Base-by-base conservation (phyloP, 2,113 vertebrate species). In the Cyprinodon variegatus region DNA sequence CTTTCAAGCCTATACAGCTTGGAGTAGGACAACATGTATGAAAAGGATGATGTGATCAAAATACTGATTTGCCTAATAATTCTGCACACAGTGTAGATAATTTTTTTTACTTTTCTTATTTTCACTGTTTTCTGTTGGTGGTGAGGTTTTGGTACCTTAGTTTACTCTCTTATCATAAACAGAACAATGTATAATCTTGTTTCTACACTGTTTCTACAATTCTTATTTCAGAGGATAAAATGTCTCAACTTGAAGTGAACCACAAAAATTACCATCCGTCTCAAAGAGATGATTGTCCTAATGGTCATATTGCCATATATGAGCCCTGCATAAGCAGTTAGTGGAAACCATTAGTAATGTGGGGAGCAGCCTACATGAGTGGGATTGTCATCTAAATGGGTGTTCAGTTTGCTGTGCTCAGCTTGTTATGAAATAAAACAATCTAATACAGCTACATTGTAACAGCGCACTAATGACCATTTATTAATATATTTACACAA, bases 261-360 rank as follows among this genome's bases (percentile, higher is more conserved):
- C 43, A 2, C 61, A 68, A 53, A 14, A 70, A 43, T 60, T 46
- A 71, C 70, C 62, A 15, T 20, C 17, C n/a, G 38, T 72, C 75
- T 66, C 13, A 45, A 80, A 69, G 72, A 60, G 72, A 74, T 62
- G 61, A 83, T 68, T 65, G 15, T 62, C 68, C 65, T 17, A 45
- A n/a, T 70, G 38, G 78, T 78, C 60, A 75, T 63, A 76, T 61
- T 64, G 70, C 73, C 74, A 65, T 70, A 66, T 50, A 66, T 67
- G 81, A 45, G 40, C 50, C 22, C 10, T 22, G 57, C 8, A 70
- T 43, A 74, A 68, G 72, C 78, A 77, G 78, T 78, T 65, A 70
- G 57, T n/a, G 38, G 41, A 57, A 77, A 72, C 22, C 62, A 14
- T 4, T 66, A 70, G 57, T 65, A 61, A 79, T 77, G 72, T 72